These are phyloP conservation scores for Pteria penguin DNA, from an alignment of 2,888 invertebrate genomes.

Conservation along the genomic window DNA sequence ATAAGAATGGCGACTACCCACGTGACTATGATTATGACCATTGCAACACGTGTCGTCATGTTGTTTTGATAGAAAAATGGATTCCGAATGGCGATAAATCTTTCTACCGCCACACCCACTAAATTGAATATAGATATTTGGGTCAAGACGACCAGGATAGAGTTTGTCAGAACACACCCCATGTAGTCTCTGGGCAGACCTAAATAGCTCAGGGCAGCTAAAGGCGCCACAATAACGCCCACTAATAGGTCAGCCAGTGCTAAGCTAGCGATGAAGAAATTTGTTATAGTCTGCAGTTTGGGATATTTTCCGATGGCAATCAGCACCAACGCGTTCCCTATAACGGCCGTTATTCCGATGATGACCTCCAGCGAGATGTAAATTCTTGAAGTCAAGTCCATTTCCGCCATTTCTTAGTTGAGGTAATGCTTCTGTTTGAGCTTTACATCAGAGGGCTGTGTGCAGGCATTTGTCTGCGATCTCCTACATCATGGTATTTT, in stretches of 20 bases:
- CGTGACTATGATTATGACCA: slow-evolving; percentile 57
- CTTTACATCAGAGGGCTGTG: too few relatives aligned
- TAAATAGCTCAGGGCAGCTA: slow-evolving; percentile 64
- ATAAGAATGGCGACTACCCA: slow-evolving; percentile 73
- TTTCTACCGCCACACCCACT: slow-evolving; percentile 74
- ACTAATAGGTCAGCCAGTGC: slow-evolving; percentile 73
- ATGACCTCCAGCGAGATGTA: slow-evolving; percentile 69
- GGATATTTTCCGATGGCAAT: slow-evolving; percentile 62
- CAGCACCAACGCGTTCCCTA: slow-evolving; percentile 70
- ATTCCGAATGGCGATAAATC: slow-evolving; percentile 75
- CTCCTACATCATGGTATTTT: too few relatives aligned
- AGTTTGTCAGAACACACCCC: slow-evolving; percentile 76
- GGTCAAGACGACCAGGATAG: slow-evolving; percentile 74
- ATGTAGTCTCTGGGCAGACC: slow-evolving; percentile 67
- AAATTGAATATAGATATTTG: slow-evolving; percentile 78
- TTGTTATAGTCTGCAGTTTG: slow-evolving; percentile 69
- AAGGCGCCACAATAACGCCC: slow-evolving; percentile 70
- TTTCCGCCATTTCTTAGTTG: slow-evolving; percentile 31
- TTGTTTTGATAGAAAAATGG: slow-evolving; percentile 72
- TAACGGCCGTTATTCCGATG: slow-evolving; percentile 59
- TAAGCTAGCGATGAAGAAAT: slow-evolving; percentile 72
- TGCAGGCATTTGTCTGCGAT: too few relatives aligned
- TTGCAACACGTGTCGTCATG: slow-evolving; percentile 64
- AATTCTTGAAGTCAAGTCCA: slow-evolving; percentile 56
- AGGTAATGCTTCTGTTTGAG: too few relatives aligned